phyloP scores from a whole-genome alignment of 2,888 invertebrate species.

The Aspidapion aeneum region DNA sequence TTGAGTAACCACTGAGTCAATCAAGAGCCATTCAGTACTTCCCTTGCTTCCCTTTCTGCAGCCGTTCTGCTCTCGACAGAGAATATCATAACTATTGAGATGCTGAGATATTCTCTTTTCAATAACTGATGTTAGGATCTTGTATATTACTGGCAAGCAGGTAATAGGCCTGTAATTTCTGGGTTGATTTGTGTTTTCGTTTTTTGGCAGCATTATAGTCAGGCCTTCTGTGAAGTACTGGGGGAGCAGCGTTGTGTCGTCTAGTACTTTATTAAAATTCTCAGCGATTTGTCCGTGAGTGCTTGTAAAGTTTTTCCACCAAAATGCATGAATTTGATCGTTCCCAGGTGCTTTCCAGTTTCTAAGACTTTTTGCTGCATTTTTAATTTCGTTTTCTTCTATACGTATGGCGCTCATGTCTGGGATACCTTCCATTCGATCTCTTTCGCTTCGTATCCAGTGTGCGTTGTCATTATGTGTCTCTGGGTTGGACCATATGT shows the following conservation, averaged over 20 bases:
- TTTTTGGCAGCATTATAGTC: not conserved
- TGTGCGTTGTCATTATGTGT: not conserved
- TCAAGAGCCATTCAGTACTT: constrained; percentile 1
- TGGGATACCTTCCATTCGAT: not conserved
- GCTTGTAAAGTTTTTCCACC: not conserved
- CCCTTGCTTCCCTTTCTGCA: not conserved
- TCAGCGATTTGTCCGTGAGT: not conserved
- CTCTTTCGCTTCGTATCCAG: not conserved
- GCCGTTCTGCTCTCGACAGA: constrained; percentile 6
- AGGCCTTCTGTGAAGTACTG: not conserved
- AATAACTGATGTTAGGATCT: constrained; percentile 4
- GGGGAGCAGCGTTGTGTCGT: not conserved
- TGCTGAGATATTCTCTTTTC: not conserved
- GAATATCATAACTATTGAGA: not conserved
- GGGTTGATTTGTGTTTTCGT: not conserved
- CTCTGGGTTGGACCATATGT: constrained; percentile 2
- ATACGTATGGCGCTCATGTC: not conserved
- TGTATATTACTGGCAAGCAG: not conserved
- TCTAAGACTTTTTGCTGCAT: constrained; percentile 1
- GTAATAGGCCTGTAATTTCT: constrained; percentile 1
- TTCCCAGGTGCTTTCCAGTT: constrained; percentile 4
- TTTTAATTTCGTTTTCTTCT: not conserved
- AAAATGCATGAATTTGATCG: not conserved
- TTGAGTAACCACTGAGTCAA: constrained; percentile 1
- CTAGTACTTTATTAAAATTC: not conserved